These are phyloP conservation scores for Pollenia amentaria DNA, from an alignment of 2,888 invertebrate genomes.

Conservation along the genomic window DNA sequence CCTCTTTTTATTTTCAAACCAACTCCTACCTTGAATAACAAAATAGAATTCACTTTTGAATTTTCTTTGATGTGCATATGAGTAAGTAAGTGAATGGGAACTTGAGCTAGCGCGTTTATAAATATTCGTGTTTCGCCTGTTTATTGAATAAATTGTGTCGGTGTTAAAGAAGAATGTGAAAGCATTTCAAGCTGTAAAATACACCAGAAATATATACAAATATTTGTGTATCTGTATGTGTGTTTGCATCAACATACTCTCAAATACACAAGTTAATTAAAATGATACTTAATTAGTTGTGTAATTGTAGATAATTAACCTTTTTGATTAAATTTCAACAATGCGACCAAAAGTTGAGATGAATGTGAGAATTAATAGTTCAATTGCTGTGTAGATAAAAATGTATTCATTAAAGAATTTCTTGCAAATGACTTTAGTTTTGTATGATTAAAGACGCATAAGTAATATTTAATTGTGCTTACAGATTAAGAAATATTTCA, in stretches of 20 bases:
- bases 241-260: slow-evolving; percentile 21
- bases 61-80: slow-evolving; percentile 60
- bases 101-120: slow-evolving; percentile 38
- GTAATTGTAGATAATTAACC: slow-evolving; percentile 73
- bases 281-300: slow-evolving; percentile 73
- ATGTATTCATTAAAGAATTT: neutral
- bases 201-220: slow-evolving; percentile 38
- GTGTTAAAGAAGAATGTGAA: slow-evolving; percentile 62
- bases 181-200: slow-evolving; percentile 46
- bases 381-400: neutral
- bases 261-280: slow-evolving; percentile 71
- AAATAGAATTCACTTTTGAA: slow-evolving; percentile 50
- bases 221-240: neutral
- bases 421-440: neutral
- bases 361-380: slow-evolving; percentile 18
- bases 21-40: neutral
- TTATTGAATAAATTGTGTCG: slow-evolving; percentile 35
- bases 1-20: neutral
- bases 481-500: neutral
- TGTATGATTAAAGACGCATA: neutral
- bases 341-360: slow-evolving; percentile 10
- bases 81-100: neutral
- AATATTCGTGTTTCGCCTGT: slow-evolving; percentile 44
- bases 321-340: slow-evolving; percentile 71
- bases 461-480: neutral